Base-by-base conservation (phyloP, 2,113 vertebrate genomes). In the Microcebus ravelobensis region DNA sequence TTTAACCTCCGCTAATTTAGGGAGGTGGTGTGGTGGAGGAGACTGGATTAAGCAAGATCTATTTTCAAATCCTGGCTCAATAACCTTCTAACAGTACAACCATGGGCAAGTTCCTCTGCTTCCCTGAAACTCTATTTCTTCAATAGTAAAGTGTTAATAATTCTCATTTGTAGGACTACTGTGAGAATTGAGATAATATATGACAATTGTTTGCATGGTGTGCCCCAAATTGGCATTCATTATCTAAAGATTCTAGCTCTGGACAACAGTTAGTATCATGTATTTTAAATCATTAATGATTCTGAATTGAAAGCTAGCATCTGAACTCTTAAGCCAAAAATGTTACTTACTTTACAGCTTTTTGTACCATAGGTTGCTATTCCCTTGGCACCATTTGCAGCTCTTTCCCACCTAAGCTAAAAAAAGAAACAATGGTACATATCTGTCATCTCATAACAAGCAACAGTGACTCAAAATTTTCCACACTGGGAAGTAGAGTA, bases 21-120 rank as follows among this genome's bases (percentile, higher is more conserved):
- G 8, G 31, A 85, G 42, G 45, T 8, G 29, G 17, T 23, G 25
- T 50, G n/a, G 20, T 23, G 42, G 52, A 88, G 21, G 45, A 81
- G n/a, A 81, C 77, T 68, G 61, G n/a, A 85, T 96, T 77, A 88
- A 86, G 34, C 77, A 36, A 74, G 59, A 87, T 45, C n/a, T 6
- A 23, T 83, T 91, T 97, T 94, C 52, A 90, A 89, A 96, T 89
- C 67, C 67, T 95, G 50, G 31, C 68, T 95, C 67, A 82, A 27
- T 71, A 74, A 55, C 55, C 31, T 59, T 84, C 65, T 95, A 87
- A 88, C 10, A 73, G 3, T 71, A 65, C 79, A 94, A 79, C 18
- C 52, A 67, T 68, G 52, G 48, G 45, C 36, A 88, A 77, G 39
- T 91, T 91, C 13, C 81, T 90, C 14, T 88, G 50, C 42, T 95